A percentile compares a stretch with the other conserved stretches of the same genome.
phyloP scores from a whole-genome alignment of 2,113 vertebrate species.

The Ramphastos sulfuratus region DNA sequence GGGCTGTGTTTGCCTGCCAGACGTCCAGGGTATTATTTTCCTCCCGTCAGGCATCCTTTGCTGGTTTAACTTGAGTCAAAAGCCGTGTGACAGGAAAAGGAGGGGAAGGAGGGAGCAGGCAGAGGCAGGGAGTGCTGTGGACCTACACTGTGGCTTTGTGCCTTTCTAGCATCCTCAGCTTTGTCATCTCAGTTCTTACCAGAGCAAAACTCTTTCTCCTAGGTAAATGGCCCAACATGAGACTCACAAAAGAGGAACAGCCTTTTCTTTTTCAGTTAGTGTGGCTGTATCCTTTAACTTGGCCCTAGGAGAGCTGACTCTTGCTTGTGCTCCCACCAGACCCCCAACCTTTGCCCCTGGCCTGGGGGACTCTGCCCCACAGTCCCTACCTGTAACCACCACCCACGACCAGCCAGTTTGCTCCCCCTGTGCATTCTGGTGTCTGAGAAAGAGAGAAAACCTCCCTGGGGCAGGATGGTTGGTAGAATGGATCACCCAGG shows the following conservation, averaged over 20 bases:
- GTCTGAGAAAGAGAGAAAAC: background rate
- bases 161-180: background rate
- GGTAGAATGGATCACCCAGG: background rate
- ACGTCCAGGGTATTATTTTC: constrained; percentile 19
- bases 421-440: fast-evolving
- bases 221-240: background rate
- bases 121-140: background rate
- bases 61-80: constrained; percentile 48
- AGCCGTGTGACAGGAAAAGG: background rate
- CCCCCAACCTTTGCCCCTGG: background rate
- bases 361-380: background rate
- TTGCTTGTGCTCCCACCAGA: background rate
- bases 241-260: background rate
- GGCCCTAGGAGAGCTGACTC: fast-evolving
- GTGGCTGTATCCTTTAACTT: background rate
- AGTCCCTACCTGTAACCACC: background rate
- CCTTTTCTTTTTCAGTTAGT: background rate
- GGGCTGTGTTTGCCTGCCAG: constrained; percentile 37
- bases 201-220: background rate
- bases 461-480: background rate
- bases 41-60: background rate
- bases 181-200: background rate
- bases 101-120: background rate
- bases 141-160: background rate
- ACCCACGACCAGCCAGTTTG: background rate